These are phyloP conservation scores for Leptura quadrifasciata DNA, from an alignment of 2,888 invertebrate genomes.

Conservation along the genomic window DNA sequence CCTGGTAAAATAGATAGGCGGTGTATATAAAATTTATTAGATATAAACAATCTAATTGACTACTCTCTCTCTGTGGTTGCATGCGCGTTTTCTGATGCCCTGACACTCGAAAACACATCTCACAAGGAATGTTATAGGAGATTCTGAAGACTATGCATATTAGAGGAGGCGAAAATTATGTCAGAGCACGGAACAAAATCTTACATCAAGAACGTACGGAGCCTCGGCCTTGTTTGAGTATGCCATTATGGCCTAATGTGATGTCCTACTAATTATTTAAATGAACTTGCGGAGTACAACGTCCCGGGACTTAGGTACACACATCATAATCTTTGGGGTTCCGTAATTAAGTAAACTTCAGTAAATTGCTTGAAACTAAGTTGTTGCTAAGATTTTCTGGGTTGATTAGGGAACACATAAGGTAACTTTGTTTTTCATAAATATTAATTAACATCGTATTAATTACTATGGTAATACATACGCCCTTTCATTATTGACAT, in stretches of 20 bases:
- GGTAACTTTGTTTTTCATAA: neutral
- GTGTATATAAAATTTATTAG: too few species aligned
- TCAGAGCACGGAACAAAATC: neutral
- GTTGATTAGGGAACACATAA: neutral
- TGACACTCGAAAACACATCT: too few species aligned
- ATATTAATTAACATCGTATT: neutral
- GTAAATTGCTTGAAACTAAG: constrained; percentile 17
- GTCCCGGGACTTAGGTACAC: constrained; percentile 27
- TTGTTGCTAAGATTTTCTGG: constrained; percentile 6
- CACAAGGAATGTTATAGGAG: neutral
- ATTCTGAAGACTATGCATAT: neutral
- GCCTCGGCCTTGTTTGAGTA: neutral
- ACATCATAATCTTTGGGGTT: constrained; percentile 26
- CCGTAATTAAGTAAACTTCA: constrained; percentile 29
- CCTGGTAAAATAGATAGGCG: too few species aligned
- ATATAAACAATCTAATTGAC: too few species aligned
- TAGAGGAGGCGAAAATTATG: neutral
- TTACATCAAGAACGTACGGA: neutral
- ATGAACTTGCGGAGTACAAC: constrained; percentile 37
- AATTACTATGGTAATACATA: neutral
- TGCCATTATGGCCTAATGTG: constrained; percentile 41
- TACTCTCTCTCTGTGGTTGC: too few species aligned
- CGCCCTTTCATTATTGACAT: neutral
- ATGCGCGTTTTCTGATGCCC: too few species aligned
- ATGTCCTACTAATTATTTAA: constrained; percentile 46